A percentile compares a stretch with the other conserved stretches of the same genome.
These are phyloP conservation scores for Salvelinus sp. DNA, from an alignment of 2,113 vertebrate species.

Conservation along the genomic window DNA sequence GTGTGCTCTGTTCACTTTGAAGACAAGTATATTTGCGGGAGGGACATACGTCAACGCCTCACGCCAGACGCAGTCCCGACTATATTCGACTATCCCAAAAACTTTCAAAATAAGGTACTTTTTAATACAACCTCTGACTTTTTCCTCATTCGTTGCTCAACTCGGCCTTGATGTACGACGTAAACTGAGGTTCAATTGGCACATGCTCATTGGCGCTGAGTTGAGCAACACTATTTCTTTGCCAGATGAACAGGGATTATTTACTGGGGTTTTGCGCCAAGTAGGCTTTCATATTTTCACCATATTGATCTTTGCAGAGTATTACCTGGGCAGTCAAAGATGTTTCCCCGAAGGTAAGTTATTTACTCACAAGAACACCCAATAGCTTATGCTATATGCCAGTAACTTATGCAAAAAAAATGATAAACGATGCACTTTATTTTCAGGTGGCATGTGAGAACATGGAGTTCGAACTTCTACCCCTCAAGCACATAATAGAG, in stretches of 20 bases:
- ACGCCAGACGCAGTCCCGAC: conserved; percentile 61
- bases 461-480: neutral
- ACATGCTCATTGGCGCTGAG: conserved; percentile 34
- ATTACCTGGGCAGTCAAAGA: neutral
- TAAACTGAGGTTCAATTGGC: conserved; percentile 38
- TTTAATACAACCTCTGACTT: too few relatives aligned
- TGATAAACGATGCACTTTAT: neutral
- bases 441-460: neutral
- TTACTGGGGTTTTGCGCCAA: too few relatives aligned
- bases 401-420: too few relatives aligned
- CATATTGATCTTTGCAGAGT: neutral
- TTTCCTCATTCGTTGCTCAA: too few relatives aligned
- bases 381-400: too few relatives aligned
- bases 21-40: conserved; percentile 52
- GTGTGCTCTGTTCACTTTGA: conserved; percentile 67
- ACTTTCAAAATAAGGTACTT: conserved; percentile 36
- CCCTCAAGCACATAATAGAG: neutral
- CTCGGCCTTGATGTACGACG: too few relatives aligned
- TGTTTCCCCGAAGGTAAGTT: neutral
- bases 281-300: neutral
- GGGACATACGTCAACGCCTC: conserved; percentile 54
- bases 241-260: too few relatives aligned
- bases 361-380: neutral
- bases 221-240: too few relatives aligned
- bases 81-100: conserved; percentile 41